Conservation (phyloP, 2,888 invertebrate species). For the Sinhomidia bicolor region DNA sequence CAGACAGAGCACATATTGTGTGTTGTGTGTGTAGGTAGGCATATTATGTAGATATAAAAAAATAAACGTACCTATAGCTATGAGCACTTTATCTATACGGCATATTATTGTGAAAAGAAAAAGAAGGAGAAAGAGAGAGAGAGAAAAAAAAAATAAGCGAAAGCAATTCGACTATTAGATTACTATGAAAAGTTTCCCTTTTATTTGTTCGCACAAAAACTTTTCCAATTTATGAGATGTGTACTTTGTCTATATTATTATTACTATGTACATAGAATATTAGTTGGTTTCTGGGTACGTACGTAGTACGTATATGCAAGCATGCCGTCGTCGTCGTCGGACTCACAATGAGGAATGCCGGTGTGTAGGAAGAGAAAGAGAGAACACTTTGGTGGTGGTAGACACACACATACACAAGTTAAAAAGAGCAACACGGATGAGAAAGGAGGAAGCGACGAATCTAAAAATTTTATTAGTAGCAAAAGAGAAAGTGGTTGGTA, state of each 20-base stretch:
- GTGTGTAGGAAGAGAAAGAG: no score
- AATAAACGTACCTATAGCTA: not conserved
- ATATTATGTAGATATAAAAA: not conserved
- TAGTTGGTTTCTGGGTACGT: slow-evolving; percentile 27
- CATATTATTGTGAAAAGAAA: slow-evolving; percentile 31
- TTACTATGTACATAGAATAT: slow-evolving; percentile 60
- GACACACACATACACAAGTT: no score
- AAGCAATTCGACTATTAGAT: slow-evolving; percentile 72
- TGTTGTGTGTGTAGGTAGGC: not conserved
- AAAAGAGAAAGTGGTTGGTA: no score
- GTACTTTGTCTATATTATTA: slow-evolving; percentile 67
- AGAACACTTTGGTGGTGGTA: slow-evolving; percentile 29
- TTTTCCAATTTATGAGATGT: slow-evolving; percentile 73
- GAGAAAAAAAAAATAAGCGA: no score
- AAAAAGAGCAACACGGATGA: slow-evolving; percentile 19
- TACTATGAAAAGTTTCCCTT: slow-evolving; percentile 66
- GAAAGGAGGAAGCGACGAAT: slow-evolving; percentile 14
- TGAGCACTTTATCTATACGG: not conserved
- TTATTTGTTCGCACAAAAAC: slow-evolving; percentile 69
- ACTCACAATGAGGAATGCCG: no score
- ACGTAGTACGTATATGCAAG: not conserved
- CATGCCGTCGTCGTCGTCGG: no score
- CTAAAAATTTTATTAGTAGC: slow-evolving; percentile 59
- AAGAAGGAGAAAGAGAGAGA: no score
- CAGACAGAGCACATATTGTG: not conserved